Evolutionary conservation across 2,888 invertebrate genomes (phyloP).

Genomic region (Formica aserva): DNA sequence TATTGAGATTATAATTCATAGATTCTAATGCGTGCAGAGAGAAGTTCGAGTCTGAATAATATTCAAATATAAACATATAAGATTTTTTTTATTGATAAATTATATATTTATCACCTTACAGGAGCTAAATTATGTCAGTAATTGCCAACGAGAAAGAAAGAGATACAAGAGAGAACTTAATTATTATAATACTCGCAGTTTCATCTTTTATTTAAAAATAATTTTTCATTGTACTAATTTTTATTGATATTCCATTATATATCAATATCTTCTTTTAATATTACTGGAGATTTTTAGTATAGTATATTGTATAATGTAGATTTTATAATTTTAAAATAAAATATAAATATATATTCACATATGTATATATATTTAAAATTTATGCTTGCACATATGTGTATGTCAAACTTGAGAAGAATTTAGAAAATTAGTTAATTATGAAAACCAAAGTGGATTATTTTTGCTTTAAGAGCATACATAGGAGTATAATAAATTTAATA

Average conservation of each 20-base stretch:
- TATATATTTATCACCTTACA: not conserved
- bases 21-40: not conserved
- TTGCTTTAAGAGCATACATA: not conserved
- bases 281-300: not conserved
- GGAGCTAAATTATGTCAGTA: not conserved
- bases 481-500: not conserved
- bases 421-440: not conserved
- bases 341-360: not conserved
- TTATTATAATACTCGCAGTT: slow-evolving; percentile 5
- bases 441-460: not conserved
- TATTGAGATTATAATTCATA: not conserved
- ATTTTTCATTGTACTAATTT: not conserved
- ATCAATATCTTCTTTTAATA: not conserved
- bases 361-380: slow-evolving; percentile 1
- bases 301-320: not conserved
- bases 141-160: not conserved
- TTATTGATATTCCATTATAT: not conserved
- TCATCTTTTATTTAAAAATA: not conserved
- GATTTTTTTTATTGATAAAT: not conserved
- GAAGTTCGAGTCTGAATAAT: not conserved
- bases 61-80: not conserved
- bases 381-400: not conserved
- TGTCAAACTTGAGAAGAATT: not conserved
- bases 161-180: not conserved
- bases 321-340: slow-evolving; percentile 10